Evolutionary conservation across 2,888 invertebrate genomes (phyloP).

Genomic region (Drosophila limbata): DNA sequence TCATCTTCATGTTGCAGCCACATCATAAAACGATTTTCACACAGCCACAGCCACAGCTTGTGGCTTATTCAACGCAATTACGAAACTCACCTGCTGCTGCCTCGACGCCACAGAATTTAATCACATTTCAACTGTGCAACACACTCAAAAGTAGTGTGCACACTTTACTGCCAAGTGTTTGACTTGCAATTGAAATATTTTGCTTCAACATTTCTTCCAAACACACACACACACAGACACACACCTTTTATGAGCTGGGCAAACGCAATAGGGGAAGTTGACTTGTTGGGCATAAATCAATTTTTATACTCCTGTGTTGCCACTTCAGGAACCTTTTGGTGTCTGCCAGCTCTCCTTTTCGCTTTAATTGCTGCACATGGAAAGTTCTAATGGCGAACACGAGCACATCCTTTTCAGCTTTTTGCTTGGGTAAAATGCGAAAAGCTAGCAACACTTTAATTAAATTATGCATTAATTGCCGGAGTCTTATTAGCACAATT

Average conservation of each 20-base stretch:
- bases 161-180: slow-evolving; percentile 63
- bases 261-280: slow-evolving; percentile 5
- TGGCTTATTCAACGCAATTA: slow-evolving; percentile 44
- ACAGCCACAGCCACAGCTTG: slow-evolving; percentile 22
- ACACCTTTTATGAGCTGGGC: slow-evolving; percentile 7
- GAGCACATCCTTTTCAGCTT: slow-evolving; percentile 28
- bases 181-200: slow-evolving; percentile 68
- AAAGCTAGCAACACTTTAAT: slow-evolving; percentile 59
- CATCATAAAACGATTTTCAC: slow-evolving; percentile 12
- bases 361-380: slow-evolving; percentile 68
- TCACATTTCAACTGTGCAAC: slow-evolving; percentile 47
- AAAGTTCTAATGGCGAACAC: slow-evolving; percentile 65
- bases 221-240: not conserved
- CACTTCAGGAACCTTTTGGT: slow-evolving; percentile 23
- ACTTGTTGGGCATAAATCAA: slow-evolving; percentile 65
- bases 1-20: slow-evolving; percentile 12
- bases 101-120: slow-evolving; percentile 37
- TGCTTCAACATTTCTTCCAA: slow-evolving; percentile 21
- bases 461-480: slow-evolving; percentile 76
- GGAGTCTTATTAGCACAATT: slow-evolving; percentile 73
- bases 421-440: slow-evolving; percentile 3
- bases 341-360: not conserved
- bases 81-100: slow-evolving; percentile 27
- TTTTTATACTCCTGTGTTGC: slow-evolving; percentile 50
- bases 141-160: slow-evolving; percentile 37